A percentile compares a stretch with the other conserved stretches of the same genome.
Conservation (phyloP, 2,888 invertebrate species). For the Criorhina ranunculi region DNA sequence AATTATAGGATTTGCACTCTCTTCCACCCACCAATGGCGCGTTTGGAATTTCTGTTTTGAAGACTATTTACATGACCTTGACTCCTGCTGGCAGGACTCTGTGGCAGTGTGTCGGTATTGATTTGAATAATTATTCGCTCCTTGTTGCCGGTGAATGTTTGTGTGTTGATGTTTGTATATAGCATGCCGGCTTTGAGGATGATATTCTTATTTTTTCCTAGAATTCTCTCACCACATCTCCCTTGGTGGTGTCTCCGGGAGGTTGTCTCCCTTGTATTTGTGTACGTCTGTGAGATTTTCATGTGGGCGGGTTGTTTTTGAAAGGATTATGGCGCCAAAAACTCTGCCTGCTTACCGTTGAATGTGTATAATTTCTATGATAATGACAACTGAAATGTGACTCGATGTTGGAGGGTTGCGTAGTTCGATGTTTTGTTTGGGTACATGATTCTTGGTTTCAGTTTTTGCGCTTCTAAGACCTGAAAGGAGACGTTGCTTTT, state of each 20-base stretch:
- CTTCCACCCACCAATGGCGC: no score
- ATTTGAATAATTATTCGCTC: constrained; percentile 39
- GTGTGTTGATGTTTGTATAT: neutral
- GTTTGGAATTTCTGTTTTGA: neutral
- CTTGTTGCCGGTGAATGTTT: neutral
- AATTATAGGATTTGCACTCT: constrained; percentile 1
- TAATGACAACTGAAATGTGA: constrained; percentile 33
- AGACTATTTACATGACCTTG: constrained; percentile 27
- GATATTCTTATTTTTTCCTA: neutral
- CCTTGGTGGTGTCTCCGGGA: neutral
- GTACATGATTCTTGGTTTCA: neutral
- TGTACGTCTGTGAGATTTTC: neutral
- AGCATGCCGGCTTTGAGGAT: neutral
- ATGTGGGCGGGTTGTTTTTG: constrained; percentile 20
- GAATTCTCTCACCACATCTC: neutral
- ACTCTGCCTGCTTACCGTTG: constrained; percentile 14
- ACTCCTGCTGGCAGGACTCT: constrained; percentile 26
- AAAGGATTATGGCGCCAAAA: constrained; percentile 54
- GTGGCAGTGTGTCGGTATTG: constrained; percentile 22
- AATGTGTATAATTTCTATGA: constrained; percentile 37
- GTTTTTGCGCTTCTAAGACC: neutral
- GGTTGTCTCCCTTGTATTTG: neutral
- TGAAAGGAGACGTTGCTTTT: constrained; percentile 10
- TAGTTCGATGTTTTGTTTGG: neutral
- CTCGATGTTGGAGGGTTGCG: neutral